Percentiles rank a stretch among this genome's conserved stretches.
phyloP scores from a whole-genome alignment of 92 coral and sea anemone genomes.

The Paragorgia papillata region DNA sequence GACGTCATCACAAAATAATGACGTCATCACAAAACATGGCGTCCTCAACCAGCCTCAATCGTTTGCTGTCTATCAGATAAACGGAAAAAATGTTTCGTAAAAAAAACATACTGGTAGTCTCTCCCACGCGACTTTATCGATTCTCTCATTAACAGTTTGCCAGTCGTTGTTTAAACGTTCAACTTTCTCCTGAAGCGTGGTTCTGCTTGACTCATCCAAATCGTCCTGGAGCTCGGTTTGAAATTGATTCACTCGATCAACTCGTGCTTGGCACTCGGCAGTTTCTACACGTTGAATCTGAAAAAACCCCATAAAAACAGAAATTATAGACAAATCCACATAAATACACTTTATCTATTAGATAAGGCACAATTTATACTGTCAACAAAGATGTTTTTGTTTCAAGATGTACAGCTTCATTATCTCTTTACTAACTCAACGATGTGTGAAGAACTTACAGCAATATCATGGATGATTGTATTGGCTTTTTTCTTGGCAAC shows the following conservation, averaged over 20 bases:
- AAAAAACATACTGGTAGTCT: constrained; percentile 18
- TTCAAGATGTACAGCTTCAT: no score
- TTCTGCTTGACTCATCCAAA: constrained; percentile 3
- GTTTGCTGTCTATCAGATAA: not conserved
- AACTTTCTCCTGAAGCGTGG: constrained; percentile 11
- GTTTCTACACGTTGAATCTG: constrained; percentile 23
- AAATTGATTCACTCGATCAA: constrained; percentile 29
- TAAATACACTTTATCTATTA: no score
- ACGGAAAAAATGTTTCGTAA: not conserved
- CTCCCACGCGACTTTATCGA: constrained; percentile 40
- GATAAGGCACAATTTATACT: no score
- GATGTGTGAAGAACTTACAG: constrained; percentile 19
- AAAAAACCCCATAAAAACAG: no score
- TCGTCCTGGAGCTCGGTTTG: constrained; percentile 12
- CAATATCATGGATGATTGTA: constrained; percentile 13
- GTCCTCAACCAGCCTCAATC: no score
- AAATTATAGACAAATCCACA: no score
- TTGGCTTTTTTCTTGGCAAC: not conserved
- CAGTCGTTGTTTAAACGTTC: constrained; percentile 19
- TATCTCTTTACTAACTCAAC: no score
- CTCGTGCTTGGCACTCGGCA: constrained; percentile 8
- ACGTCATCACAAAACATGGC: no score
- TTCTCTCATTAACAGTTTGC: not conserved
- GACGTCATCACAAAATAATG: no score
- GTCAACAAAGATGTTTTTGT: no score